Conservation (phyloP, 2,888 invertebrate species). For the Dasysyrphus albostriatus region DNA sequence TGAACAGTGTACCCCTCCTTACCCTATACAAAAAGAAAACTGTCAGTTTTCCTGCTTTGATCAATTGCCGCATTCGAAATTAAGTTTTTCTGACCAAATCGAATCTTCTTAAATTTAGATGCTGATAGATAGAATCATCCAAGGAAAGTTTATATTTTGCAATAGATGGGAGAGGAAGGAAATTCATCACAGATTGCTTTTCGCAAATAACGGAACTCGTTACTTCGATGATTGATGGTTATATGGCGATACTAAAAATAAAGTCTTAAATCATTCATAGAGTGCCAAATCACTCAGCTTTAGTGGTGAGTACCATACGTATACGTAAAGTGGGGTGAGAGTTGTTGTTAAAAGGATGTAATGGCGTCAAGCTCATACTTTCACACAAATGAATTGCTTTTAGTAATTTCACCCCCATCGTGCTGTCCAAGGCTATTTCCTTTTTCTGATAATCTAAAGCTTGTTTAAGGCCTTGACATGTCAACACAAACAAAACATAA, state of each 20-base stretch:
- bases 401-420: neutral
- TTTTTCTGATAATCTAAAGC: conserved; percentile 3
- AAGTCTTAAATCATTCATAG: conserved; percentile 1
- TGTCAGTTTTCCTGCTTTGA: conserved; percentile 7
- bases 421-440: neutral
- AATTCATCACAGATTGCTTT: conserved; percentile 4
- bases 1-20: neutral
- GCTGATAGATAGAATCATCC: conserved; percentile 1
- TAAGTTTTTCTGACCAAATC: neutral
- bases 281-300: conserved; percentile 1
- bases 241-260: neutral
- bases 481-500: neutral
- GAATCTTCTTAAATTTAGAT: neutral
- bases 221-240: conserved; percentile 11
- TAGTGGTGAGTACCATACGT: too few relatives aligned
- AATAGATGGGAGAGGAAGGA: neutral
- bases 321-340: neutral
- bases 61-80: neutral
- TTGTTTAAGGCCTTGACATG: neutral
- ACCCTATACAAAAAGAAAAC: neutral
- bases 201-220: conserved; percentile 6
- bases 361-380: conserved; percentile 13
- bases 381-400: conserved; percentile 18
- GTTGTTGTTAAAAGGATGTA: neutral
- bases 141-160: neutral